A percentile compares a stretch with the other conserved stretches of the same genome.
Conservation (phyloP, 1,140 invertebrate species). For the Tribolium castaneum region DNA sequence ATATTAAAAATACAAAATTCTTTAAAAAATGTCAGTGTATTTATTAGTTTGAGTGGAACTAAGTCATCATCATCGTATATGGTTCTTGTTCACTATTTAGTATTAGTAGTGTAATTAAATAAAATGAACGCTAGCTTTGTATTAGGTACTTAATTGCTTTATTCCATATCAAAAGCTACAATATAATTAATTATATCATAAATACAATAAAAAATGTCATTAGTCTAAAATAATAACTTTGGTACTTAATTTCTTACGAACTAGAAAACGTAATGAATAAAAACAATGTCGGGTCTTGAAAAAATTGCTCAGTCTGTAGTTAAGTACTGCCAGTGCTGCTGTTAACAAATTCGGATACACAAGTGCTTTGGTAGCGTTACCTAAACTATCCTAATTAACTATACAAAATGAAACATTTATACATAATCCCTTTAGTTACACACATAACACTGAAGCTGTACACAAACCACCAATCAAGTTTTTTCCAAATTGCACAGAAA, state of each 20-base stretch:
- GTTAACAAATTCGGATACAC: not conserved
- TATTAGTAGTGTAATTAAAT: not conserved
- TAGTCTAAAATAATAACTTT: constrained; percentile 47
- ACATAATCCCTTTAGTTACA: constrained; percentile 37
- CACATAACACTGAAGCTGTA: constrained; percentile 39
- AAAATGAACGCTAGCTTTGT: constrained; percentile 10
- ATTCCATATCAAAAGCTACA: constrained; percentile 54
- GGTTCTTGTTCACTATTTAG: constrained; percentile 7
- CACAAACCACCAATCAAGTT: constrained; percentile 7
- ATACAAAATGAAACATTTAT: constrained; percentile 48
- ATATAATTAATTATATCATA: constrained; percentile 44
- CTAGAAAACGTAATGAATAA: constrained; percentile 25
- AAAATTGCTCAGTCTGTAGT: not conserved
- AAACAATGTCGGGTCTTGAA: not conserved
- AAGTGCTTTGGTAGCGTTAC: not conserved
- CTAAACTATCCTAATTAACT: constrained; percentile 14
- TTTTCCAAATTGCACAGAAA: constrained; percentile 1
- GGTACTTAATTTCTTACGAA: constrained; percentile 46
- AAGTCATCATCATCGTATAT: constrained; percentile 20
- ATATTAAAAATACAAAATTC: constrained; percentile 29
- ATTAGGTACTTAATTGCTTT: constrained; percentile 39
- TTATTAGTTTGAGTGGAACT: constrained; percentile 23
- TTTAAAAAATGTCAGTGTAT: constrained; percentile 19
- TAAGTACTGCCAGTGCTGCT: constrained; percentile 20
- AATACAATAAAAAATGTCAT: constrained; percentile 46